Evolutionary conservation across 2,113 vertebrate genomes (phyloP).

Genomic region (Phasianus colchicus): DNA sequence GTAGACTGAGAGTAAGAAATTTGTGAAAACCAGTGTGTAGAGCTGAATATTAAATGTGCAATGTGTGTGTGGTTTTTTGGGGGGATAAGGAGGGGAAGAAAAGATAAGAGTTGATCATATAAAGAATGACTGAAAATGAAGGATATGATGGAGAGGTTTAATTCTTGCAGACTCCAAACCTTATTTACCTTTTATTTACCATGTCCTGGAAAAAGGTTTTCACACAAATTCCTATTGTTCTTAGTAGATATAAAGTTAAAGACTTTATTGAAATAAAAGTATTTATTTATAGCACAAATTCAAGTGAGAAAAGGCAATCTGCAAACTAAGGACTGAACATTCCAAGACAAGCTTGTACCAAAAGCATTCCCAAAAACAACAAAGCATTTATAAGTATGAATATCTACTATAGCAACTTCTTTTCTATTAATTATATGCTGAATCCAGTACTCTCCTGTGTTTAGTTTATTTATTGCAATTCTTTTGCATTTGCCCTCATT

Average conservation of each 20-base stretch:
- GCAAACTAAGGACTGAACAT: background rate
- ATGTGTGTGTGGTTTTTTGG: too few species aligned
- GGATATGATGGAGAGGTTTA: background rate
- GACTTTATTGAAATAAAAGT: background rate
- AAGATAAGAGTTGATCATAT: background rate
- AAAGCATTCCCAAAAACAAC: background rate
- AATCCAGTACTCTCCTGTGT: background rate
- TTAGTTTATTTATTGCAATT: conserved; percentile 13
- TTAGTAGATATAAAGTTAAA: background rate
- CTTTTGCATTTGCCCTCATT: conserved; percentile 30
- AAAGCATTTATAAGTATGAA: background rate
- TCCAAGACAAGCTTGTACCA: background rate
- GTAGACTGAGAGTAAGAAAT: background rate
- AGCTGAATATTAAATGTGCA: background rate
- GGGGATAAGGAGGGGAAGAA: background rate
- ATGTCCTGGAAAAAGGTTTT: background rate
- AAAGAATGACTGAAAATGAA: background rate
- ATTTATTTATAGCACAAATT: background rate
- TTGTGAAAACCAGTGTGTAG: background rate
- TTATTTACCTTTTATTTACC: background rate
- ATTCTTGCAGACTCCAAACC: background rate
- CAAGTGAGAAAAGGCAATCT: background rate
- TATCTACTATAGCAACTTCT: background rate
- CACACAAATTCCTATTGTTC: background rate
- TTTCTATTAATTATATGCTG: background rate